Conservation (phyloP, 2,888 invertebrate genomes). For the Nomada goodeniana region DNA sequence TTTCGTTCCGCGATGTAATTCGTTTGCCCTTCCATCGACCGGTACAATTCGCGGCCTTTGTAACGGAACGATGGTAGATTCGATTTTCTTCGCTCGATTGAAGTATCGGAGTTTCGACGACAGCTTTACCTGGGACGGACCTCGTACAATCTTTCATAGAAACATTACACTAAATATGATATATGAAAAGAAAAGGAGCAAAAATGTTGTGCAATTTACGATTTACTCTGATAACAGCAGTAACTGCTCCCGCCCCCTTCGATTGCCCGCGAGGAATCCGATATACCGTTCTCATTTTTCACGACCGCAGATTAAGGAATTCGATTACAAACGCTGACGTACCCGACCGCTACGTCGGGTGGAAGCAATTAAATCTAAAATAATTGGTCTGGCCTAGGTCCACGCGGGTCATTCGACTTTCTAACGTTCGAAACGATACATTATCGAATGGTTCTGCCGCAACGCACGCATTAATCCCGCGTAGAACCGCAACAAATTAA, state of each 20-base stretch:
- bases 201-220: background rate
- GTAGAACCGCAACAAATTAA: constrained; percentile 40
- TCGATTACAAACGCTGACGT: constrained; percentile 6
- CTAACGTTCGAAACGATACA: constrained; percentile 7
- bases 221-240: background rate
- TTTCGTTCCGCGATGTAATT: constrained; percentile 41
- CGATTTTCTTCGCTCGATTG: constrained; percentile 42
- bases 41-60: constrained; percentile 11
- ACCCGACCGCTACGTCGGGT: background rate
- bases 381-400: background rate
- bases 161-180: background rate
- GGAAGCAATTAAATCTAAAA: constrained; percentile 17
- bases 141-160: background rate
- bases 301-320: background rate
- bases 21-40: constrained; percentile 41
- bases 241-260: background rate
- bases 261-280: background rate
- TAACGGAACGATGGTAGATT: constrained; percentile 29
- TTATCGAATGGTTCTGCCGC: constrained; percentile 16
- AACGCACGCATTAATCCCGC: constrained; percentile 6
- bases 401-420: constrained; percentile 4
- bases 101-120: constrained; percentile 45
- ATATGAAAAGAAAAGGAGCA: too few species aligned
- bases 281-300: background rate
- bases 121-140: background rate